Base-by-base conservation (phyloP, 2,113 vertebrate genomes). In the Nycticryphes semicollaris region DNA sequence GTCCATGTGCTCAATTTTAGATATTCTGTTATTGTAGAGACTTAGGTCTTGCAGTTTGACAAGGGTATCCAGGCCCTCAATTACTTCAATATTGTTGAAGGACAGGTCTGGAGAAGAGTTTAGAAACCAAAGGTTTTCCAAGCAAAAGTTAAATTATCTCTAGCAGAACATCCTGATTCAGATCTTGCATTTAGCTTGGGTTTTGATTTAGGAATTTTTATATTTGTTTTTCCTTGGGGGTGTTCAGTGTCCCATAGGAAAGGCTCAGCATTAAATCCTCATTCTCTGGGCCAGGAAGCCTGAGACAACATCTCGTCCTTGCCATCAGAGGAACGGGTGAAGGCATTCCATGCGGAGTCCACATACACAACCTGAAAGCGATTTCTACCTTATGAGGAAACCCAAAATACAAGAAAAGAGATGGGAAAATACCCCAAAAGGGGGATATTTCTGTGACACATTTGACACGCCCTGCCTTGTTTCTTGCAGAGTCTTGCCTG, bases 51-150 rank as follows among this genome's bases (percentile, higher is more conserved):
- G 98, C 74, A 99, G 98, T 87, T 99, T 99, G 84, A 95, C 94
- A 35, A 99, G 97, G 15, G 97, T 90, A 50, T 98, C 97, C 95
- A 99, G 96, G 21, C 99, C 99, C 85, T 99, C 98, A 4, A 99
- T 99, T 85, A 97, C 94, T 95, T 99, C 97, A 6, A 99, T 99
- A 13, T 98, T 98, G 97, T 99, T 99, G 95, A 99, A 99, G 16
- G 99, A 99, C 91, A 99, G 95, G 96, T 99, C 99, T 99, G 86
- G 94, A 70, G 59, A 83, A 73, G 68, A 93, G 59, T 84, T 90
- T 50, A 62, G 22, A 87, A 84, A 80, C 23, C 47, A 67, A 48
- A 94, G 35, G 30, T 79, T 69, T 72, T 67, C 37, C n/a, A 73
- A 63, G 57, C 27, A 74, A 19, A 51, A 47, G 31, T 54, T 66